phyloP scores from a whole-genome alignment of 2,888 invertebrate genomes.

The Artemia sinica region DNA sequence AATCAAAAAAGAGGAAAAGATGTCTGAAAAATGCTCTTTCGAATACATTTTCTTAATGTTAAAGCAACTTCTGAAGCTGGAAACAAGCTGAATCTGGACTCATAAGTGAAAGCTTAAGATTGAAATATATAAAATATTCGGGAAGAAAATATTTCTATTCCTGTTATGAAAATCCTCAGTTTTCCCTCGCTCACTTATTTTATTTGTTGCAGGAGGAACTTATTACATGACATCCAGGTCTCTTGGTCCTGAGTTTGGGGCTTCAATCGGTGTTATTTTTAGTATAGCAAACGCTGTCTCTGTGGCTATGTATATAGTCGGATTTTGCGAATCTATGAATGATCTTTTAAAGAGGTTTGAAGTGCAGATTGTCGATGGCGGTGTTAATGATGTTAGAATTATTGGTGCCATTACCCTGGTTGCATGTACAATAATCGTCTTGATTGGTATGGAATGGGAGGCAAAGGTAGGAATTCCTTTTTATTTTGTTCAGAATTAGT shows the following conservation, averaged over 20 bases:
- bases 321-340: slow-evolving; percentile 41
- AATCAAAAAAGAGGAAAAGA: no score
- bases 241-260: slow-evolving; percentile 23
- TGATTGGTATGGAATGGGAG: slow-evolving; percentile 42
- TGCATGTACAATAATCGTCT: slow-evolving; percentile 36
- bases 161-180: no score
- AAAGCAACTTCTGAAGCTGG: no score
- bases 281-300: slow-evolving; percentile 32
- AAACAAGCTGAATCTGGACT: no score
- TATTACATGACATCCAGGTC: slow-evolving; percentile 39
- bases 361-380: slow-evolving; percentile 25
- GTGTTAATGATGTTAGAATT: slow-evolving; percentile 34
- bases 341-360: slow-evolving; percentile 26
- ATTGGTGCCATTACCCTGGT: slow-evolving; percentile 35
- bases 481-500: no score
- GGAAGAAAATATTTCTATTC: no score
- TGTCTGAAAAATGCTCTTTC: no score
- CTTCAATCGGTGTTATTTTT: slow-evolving; percentile 22
- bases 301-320: slow-evolving; percentile 41
- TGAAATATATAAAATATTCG: no score
- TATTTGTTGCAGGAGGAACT: slow-evolving; percentile 39
- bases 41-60: no score
- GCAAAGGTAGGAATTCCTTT: slow-evolving; percentile 33
- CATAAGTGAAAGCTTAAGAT: no score
- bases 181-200: slow-evolving; percentile 1